A percentile compares a stretch with the other conserved stretches of the same genome.
These are phyloP conservation scores for Drosophila mayaguana DNA, from an alignment of 2,888 invertebrate genomes.

Conservation along the genomic window DNA sequence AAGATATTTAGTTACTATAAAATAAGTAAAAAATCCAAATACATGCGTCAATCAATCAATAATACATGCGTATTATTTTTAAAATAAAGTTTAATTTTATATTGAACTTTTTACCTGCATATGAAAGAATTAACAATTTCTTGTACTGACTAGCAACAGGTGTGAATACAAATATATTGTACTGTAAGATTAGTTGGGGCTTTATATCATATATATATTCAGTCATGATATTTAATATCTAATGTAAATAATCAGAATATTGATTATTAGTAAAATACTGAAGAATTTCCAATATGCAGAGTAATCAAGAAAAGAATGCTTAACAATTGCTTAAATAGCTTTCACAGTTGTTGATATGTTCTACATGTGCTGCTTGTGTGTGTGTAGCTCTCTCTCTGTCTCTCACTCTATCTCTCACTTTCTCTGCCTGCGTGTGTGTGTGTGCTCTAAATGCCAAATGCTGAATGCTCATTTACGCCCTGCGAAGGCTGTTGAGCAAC, in stretches of 20 bases:
- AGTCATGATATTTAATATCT: not conserved
- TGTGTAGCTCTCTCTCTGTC: not conserved
- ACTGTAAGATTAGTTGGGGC: not conserved
- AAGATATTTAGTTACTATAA: too few relatives aligned
- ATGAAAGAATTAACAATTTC: too few relatives aligned
- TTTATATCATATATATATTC: not conserved
- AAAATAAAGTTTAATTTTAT: too few relatives aligned
- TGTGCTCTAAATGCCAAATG: slow-evolving; percentile 44
- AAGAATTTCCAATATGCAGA: slow-evolving; percentile 1
- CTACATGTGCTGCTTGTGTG: slow-evolving; percentile 4
- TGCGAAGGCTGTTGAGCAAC: slow-evolving; percentile 23
- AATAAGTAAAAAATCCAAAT: too few relatives aligned
- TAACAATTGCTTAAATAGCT: slow-evolving; percentile 48
- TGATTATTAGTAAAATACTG: not conserved
- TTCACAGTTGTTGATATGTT: slow-evolving; percentile 24
- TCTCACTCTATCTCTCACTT: not conserved
- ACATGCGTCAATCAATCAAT: too few relatives aligned
- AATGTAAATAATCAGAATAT: not conserved
- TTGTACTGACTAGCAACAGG: not conserved
- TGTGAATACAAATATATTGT: not conserved
- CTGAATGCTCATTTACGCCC: slow-evolving; percentile 62
- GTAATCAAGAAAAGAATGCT: not conserved
- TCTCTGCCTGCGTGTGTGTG: slow-evolving; percentile 11
- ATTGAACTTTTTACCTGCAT: too few relatives aligned
- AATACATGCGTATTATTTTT: too few relatives aligned